phyloP scores from a whole-genome alignment of 2,888 invertebrate species.

The Lydus trimaculatus region DNA sequence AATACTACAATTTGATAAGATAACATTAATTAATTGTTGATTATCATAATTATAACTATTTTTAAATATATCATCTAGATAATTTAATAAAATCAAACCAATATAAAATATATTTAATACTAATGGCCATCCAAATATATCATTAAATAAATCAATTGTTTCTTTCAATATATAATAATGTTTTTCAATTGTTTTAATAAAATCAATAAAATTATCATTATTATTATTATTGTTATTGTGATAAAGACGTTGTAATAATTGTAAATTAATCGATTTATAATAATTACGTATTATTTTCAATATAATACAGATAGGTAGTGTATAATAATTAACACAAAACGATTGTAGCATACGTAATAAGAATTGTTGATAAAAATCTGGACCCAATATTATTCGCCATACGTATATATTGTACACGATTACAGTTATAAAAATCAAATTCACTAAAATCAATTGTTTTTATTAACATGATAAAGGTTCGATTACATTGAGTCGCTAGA shows the following conservation, averaged over 20 bases:
- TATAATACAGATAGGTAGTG: neutral
- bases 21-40: neutral
- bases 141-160: slow-evolving; percentile 8
- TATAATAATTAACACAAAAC: neutral
- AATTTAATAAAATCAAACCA: neutral
- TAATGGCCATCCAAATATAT: slow-evolving; percentile 7
- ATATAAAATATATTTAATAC: neutral
- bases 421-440: neutral
- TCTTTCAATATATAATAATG: slow-evolving; percentile 3
- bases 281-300: neutral
- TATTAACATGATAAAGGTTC: neutral
- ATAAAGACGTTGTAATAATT: neutral
- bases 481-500: too few species aligned
- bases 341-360: neutral
- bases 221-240: neutral
- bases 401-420: neutral
- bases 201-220: slow-evolving; percentile 1
- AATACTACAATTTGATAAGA: neutral
- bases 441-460: neutral
- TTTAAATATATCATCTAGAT: slow-evolving; percentile 6
- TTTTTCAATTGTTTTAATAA: slow-evolving; percentile 1
- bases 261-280: neutral
- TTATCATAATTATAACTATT: neutral
- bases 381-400: neutral
- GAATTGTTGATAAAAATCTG: neutral